These are phyloP conservation scores for Arge pagana DNA, from an alignment of 2,888 invertebrate species.

Conservation along the genomic window DNA sequence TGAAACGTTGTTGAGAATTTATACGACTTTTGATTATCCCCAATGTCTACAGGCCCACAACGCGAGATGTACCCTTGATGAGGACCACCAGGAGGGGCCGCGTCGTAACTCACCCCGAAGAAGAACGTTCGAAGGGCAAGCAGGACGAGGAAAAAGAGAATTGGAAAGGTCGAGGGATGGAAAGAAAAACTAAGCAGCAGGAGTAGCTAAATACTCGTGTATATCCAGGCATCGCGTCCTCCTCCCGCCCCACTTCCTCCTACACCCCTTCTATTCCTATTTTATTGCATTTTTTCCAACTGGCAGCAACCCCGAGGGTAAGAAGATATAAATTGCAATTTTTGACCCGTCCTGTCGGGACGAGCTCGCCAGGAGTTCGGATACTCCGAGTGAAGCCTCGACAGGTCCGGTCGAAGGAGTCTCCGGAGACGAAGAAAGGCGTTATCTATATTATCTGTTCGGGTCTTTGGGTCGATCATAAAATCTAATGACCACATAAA, in stretches of 20 bases:
- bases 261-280: conserved; percentile 24
- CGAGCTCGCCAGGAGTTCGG: conserved; percentile 14
- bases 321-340: conserved; percentile 19
- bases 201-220: conserved; percentile 34
- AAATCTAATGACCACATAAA: conserved; percentile 56
- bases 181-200: conserved; percentile 5
- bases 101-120: conserved; percentile 39
- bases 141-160: neutral
- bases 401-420: conserved; percentile 18
- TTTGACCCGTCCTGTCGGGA: conserved; percentile 1
- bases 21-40: conserved; percentile 49
- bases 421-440: conserved; percentile 27
- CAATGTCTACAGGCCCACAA: conserved; percentile 29
- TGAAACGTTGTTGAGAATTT: too few relatives aligned
- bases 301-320: neutral
- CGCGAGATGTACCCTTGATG: conserved; percentile 38
- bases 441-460: conserved; percentile 36
- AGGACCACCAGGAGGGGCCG: conserved; percentile 46
- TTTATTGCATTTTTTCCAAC: conserved; percentile 20
- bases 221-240: conserved; percentile 34
- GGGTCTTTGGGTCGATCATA: conserved; percentile 55
- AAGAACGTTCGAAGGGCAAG: too few relatives aligned
- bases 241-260: too few relatives aligned
- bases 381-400: conserved; percentile 21
- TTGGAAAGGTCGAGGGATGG: neutral